Evolutionary conservation across 1,140 invertebrate genomes (phyloP).

Genomic region (Philopotamus ludificatus): DNA sequence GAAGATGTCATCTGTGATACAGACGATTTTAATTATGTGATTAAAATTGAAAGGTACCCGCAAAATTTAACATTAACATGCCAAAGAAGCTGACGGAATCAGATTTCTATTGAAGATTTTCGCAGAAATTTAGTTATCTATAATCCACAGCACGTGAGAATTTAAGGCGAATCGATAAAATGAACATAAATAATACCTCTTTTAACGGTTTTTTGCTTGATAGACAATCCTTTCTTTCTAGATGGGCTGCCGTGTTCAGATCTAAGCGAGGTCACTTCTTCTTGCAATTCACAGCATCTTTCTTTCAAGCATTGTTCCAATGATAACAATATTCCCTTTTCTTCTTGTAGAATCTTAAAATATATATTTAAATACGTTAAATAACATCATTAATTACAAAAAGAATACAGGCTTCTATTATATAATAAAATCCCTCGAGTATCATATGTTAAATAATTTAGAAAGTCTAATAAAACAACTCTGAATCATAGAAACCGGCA

Average conservation of each 20-base stretch:
- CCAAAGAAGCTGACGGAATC: too few relatives aligned
- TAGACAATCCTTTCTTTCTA: conserved; percentile 49
- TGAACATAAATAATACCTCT: conserved; percentile 45
- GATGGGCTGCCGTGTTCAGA: conserved; percentile 53
- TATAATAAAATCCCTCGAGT: too few relatives aligned
- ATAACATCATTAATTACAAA: too few relatives aligned
- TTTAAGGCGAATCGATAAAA: background rate
- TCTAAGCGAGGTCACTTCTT: conserved; percentile 53
- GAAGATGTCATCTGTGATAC: too few relatives aligned
- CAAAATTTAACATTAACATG: too few relatives aligned
- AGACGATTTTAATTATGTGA: too few relatives aligned
- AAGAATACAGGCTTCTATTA: too few relatives aligned
- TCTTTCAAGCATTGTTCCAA: conserved; percentile 77
- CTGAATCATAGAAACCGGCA: background rate
- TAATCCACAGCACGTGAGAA: background rate
- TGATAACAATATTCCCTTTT: conserved; percentile 71
- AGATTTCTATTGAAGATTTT: too few relatives aligned
- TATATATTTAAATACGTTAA: background rate
- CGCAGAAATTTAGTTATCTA: background rate
- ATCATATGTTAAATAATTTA: too few relatives aligned
- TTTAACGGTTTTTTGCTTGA: conserved; percentile 53
- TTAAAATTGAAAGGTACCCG: too few relatives aligned
- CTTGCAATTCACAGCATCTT: conserved; percentile 68
- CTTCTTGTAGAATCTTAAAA: conserved; percentile 71
- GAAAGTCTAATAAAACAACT: too few relatives aligned